Conservation (phyloP, 1,140 invertebrate species). For the Hypsibius dujardini region DNA sequence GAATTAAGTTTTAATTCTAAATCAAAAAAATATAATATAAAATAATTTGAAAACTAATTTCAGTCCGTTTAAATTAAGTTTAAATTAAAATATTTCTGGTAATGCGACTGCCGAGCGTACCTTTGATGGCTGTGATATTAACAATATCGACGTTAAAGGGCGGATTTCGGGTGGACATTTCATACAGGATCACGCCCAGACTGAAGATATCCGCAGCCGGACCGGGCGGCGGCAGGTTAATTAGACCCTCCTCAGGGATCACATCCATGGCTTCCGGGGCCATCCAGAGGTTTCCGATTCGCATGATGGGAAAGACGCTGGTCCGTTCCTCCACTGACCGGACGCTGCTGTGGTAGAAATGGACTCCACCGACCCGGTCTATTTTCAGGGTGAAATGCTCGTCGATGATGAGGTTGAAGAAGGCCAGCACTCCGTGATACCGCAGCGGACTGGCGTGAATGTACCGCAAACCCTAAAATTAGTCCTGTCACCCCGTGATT, state of each 20-base stretch:
- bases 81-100: not conserved
- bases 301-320: not conserved
- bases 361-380: not conserved
- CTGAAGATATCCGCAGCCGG: not conserved
- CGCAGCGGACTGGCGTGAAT: not conserved
- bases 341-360: not conserved
- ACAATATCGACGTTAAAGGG: not conserved
- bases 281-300: not conserved
- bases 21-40: not conserved
- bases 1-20: not conserved
- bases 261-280: not conserved
- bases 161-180: not conserved
- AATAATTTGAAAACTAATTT: not conserved
- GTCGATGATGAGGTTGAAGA: not conserved
- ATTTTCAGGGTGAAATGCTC: constrained; percentile 1
- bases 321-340: not conserved
- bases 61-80: too few species aligned
- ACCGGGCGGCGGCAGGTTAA: not conserved
- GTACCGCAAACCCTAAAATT: not conserved
- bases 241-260: not conserved
- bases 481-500: too few species aligned
- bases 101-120: not conserved
- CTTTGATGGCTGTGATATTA: not conserved
- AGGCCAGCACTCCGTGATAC: not conserved
- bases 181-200: not conserved